Conservation (phyloP, 2,113 vertebrate species). For the Columba janthina region DNA sequence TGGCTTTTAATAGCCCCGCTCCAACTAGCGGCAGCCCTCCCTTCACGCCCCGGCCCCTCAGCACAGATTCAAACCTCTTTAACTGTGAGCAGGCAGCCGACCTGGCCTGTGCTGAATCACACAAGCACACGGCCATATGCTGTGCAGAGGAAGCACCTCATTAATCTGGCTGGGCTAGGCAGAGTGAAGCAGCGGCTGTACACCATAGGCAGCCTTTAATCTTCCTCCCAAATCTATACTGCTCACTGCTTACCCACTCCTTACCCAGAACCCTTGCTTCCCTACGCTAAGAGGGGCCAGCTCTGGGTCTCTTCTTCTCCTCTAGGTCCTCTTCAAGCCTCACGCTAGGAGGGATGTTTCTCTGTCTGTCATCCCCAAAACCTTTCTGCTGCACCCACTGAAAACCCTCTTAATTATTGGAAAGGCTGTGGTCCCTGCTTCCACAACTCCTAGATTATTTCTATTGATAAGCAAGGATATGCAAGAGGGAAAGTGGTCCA, state of each 20-base stretch:
- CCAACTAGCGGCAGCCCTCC: conserved; percentile 27
- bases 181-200: background rate
- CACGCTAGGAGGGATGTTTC: background rate
- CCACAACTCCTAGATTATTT: background rate
- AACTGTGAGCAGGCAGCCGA: background rate
- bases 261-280: background rate
- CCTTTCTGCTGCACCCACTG: background rate
- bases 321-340: background rate
- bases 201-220: background rate
- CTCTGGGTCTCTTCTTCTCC: background rate
- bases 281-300: background rate
- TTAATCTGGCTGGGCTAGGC: conserved; percentile 40
- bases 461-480: background rate
- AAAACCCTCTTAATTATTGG: background rate
- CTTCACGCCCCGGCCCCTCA: background rate
- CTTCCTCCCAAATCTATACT: conserved; percentile 1
- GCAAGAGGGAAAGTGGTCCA: background rate
- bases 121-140: background rate
- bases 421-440: background rate
- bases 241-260: background rate
- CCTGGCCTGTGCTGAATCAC: background rate
- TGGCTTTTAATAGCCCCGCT: conserved; percentile 71
- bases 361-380: background rate
- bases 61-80: conserved; percentile 35
- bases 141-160: conserved; percentile 17